These are phyloP conservation scores for Puntigrus tetrazona DNA, from an alignment of 2,113 vertebrate genomes.

Conservation along the genomic window DNA sequence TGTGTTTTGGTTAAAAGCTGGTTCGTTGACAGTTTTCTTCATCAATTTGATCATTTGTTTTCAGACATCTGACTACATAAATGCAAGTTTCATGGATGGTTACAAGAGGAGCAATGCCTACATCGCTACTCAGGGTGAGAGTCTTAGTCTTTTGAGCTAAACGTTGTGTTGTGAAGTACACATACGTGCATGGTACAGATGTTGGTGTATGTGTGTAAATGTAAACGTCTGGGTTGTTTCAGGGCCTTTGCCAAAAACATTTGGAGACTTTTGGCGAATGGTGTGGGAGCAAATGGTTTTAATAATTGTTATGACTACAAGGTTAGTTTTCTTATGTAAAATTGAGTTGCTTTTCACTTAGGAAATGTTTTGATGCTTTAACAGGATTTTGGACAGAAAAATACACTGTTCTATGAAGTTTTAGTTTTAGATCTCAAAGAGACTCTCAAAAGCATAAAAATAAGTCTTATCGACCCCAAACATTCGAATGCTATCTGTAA, in stretches of 20 bases:
- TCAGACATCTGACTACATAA: conserved; percentile 82
- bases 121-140: conserved; percentile 80
- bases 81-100: conserved; percentile 82
- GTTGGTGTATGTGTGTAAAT: not conserved
- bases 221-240: conserved; percentile 5
- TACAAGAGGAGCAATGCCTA: conserved; percentile 77
- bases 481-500: not conserved
- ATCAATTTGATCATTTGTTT: conserved; percentile 21
- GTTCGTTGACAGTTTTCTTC: conserved; percentile 7
- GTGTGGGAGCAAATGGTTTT: conserved; percentile 83
- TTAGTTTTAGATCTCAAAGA: no score
- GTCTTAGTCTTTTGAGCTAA: not conserved
- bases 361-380: not conserved
- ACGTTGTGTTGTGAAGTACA: not conserved
- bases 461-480: not conserved
- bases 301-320: conserved; percentile 82
- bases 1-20: not conserved
- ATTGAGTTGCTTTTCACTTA: not conserved
- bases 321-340: conserved; percentile 62
- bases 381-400: not conserved
- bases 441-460: no score
- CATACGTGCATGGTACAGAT: not conserved
- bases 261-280: conserved; percentile 81
- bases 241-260: conserved; percentile 82
- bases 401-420: no score